Base-by-base conservation (phyloP, 1,140 invertebrate genomes). In the Zaprionus kolodkinae region DNA sequence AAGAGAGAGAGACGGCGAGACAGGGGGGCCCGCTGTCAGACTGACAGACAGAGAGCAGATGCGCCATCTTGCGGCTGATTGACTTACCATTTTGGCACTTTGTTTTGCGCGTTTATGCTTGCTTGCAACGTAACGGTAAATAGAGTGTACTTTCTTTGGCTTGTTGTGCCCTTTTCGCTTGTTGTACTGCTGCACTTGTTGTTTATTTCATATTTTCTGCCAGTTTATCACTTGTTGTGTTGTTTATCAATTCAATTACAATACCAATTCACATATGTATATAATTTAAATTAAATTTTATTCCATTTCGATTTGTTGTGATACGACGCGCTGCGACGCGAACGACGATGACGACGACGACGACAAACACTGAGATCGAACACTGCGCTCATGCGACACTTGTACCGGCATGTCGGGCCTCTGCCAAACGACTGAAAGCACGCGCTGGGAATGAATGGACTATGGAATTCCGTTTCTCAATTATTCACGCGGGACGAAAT, bases 331-430 rank as follows among this genome's bases (percentile, higher is more conserved):
- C 57, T 60, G 67, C 72, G 54, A 64, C 62, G 48, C 62, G 25
- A 60, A 52, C 67, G 40, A 75, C 60, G 71, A 75, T 67, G 64
- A 64, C 21, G 71, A 75, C 72, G 64, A 64, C 21, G n/a, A 33
- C 40, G 40, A 45, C n/a, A 15, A 45, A 45, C 40, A 45, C 40
- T 45, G 40, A 45, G 2, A n/a, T 17, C 38, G 61, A 30, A 27
- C 62, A 52, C 60, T 52, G 50, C 72, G 45, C 25, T 35, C 38
- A 63, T 61, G 70, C 84, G 78, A 55, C 65, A 38, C 71, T 69
- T 68, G 81, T 80, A 84, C 85, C 85, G 85, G 85, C 85, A 88
- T 89, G 81, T 81, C 80, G 80, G 75, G 73, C 78, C 60, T 65
- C 69, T 78, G 81, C 68, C 85, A 81, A 70, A 64, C 80, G 81